These are phyloP conservation scores for Atta colombica DNA, from an alignment of 1,140 invertebrate species.

Conservation along the genomic window DNA sequence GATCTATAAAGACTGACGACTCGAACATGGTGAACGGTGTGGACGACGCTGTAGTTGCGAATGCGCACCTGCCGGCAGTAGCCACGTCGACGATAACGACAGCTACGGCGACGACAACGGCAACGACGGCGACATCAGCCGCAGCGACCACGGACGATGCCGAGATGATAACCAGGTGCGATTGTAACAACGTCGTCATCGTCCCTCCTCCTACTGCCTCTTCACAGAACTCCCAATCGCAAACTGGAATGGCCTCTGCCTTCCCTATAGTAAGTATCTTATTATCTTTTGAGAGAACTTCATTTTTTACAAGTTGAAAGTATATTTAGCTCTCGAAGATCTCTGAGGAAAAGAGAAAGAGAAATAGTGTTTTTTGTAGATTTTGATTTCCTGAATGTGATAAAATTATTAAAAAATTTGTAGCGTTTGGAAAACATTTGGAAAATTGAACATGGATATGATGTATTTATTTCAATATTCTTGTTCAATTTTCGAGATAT, in stretches of 20 bases:
- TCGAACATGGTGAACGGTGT: constrained; percentile 86
- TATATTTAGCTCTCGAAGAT: background rate
- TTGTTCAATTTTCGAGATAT: too few species aligned
- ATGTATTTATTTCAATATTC: too few species aligned
- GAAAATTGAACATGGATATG: too few species aligned
- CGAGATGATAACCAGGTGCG: constrained; percentile 84
- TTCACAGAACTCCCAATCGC: constrained; percentile 83
- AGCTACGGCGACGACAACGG: background rate
- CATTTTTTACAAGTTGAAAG: background rate
- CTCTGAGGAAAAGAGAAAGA: background rate
- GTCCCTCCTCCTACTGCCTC: constrained; percentile 78
- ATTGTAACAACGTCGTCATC: constrained; percentile 79
- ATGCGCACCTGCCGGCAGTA: constrained; percentile 80
- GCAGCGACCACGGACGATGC: constrained; percentile 76
- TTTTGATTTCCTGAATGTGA: too few species aligned
- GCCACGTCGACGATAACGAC: constrained; percentile 78
- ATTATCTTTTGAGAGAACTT: background rate
- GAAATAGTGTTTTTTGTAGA: too few species aligned
- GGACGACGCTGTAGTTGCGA: constrained; percentile 85
- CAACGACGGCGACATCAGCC: constrained; percentile 6
- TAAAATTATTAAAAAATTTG: too few species aligned
- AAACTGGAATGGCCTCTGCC: constrained; percentile 82
- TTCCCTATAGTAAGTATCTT: constrained; percentile 83
- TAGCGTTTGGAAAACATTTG: too few species aligned
- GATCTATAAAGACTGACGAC: constrained; percentile 87